Base-by-base conservation (phyloP, 2,888 invertebrate genomes). In the Metallyticus violacea region DNA sequence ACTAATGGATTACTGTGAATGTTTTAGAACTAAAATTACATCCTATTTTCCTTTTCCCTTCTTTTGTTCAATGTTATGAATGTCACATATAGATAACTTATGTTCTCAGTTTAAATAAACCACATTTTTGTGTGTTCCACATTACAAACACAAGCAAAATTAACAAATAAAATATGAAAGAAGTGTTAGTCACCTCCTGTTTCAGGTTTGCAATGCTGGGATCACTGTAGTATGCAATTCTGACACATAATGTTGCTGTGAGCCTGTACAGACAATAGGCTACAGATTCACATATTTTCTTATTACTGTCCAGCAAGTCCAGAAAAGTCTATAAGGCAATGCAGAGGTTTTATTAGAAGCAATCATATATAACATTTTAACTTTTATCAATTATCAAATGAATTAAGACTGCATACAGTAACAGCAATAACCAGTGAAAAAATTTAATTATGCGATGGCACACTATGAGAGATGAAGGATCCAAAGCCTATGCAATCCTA, bases 161-260 rank as follows among this genome's bases (percentile, higher is more conserved):
- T 2, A 40, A 40, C 40, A 40, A 40, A 7, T 3, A 40, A 40
- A 40, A 9, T 15, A 26, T 15, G 27, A n/a, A n/a, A n/a, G n/a
- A n/a, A n/a, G n/a, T n/a, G 7, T 28, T 22, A 89, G 89, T 89
- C 90, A 92, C 92, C 89, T 91, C 91, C 86, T 92, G 92, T 88
- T 92, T 93, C 84, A 91, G 91, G 90, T 92, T 93, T 87, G 91
- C 91, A 84, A 93, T 91, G 87, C 91, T 91, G 1, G 93, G 92
- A 90, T 93, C 93, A 86, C 92, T 92, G 87, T 92, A 93, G 89
- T 93, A 93, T 88, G 92, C 90, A 86, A 93, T 92, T 88, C 93
- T 90, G 85, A 91, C 90, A 87, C 91, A 90, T 26, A 94, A 89
- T 1, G 91, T 91, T 86, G 92, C 91, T 3, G 93, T 92, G 79